Percentiles rank a stretch among this genome's conserved stretches.
Evolutionary conservation across 2,113 vertebrate species (phyloP).

Genomic region (Brachionichthys hirsutus): DNA sequence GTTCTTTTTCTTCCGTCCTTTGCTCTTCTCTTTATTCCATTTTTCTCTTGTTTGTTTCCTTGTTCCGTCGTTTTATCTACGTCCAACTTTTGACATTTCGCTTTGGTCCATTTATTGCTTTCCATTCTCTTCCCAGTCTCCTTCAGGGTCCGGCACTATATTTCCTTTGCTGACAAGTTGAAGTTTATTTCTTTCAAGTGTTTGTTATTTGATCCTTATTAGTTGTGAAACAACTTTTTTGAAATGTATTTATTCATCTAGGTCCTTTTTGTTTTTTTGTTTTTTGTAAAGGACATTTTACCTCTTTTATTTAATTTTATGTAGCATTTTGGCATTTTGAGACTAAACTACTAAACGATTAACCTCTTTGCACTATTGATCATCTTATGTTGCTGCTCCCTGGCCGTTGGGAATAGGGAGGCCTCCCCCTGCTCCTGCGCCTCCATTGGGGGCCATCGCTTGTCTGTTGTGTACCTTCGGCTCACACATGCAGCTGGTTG

Average conservation of each 20-base stretch:
- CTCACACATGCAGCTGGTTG: conserved; percentile 33
- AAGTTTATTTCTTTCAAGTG: too few relatives aligned
- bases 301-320: not conserved
- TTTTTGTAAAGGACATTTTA: not conserved
- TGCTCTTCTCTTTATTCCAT: conserved; percentile 12
- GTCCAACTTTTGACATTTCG: conserved; percentile 35
- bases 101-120: conserved; percentile 36
- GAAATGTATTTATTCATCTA: not conserved
- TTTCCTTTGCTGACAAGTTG: conserved; percentile 22
- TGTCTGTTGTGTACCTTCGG: not conserved
- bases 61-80: conserved; percentile 42
- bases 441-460: too few relatives aligned
- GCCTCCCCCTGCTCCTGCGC: too few relatives aligned
- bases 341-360: too few relatives aligned
- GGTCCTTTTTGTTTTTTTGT: not conserved
- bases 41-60: conserved; percentile 57
- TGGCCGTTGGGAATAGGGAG: too few relatives aligned
- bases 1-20: conserved; percentile 13
- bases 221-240: not conserved
- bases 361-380: too few relatives aligned
- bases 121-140: conserved; percentile 2
- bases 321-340: too few relatives aligned
- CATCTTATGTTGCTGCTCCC: too few relatives aligned
- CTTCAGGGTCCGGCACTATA: conserved; percentile 4
- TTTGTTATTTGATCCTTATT: not conserved